phyloP scores from a whole-genome alignment of 2,888 invertebrate genomes.

The Megaustenia siamemsis region DNA sequence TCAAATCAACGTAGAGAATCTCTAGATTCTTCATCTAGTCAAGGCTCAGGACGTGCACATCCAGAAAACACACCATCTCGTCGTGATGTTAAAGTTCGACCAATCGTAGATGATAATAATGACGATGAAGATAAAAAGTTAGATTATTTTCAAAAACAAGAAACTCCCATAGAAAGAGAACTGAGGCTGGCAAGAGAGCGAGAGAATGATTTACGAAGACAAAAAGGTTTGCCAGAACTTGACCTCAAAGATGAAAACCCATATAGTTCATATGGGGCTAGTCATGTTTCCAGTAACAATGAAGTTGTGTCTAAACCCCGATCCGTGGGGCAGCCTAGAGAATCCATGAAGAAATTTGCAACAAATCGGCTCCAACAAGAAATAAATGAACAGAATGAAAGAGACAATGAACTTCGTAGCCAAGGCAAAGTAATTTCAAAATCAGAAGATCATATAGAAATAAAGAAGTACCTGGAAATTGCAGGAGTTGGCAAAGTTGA shows the following conservation, averaged over 20 bases:
- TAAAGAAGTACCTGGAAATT: conserved; percentile 76
- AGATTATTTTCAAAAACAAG: conserved; percentile 62
- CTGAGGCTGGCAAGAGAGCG: conserved; percentile 82
- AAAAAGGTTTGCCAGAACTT: conserved; percentile 75
- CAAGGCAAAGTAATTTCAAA: conserved; percentile 83
- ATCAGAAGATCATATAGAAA: conserved; percentile 82
- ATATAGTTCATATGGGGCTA: conserved; percentile 37
- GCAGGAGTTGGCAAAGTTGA: conserved; percentile 61
- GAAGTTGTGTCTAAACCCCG: conserved; percentile 14
- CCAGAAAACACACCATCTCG: conserved; percentile 49
- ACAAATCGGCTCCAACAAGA: conserved; percentile 90
- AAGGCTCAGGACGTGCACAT: conserved; percentile 61
- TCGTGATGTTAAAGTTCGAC: conserved; percentile 42
- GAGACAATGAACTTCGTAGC: conserved; percentile 89
- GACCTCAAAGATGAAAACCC: conserved; percentile 33
- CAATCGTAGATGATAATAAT: conserved; percentile 13
- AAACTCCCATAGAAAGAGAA: conserved; percentile 83
- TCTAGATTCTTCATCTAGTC: conserved; percentile 65
- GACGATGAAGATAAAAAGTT: conserved; percentile 52
- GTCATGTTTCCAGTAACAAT: not conserved
- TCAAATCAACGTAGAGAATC: conserved; percentile 60
- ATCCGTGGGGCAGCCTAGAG: conserved; percentile 34
- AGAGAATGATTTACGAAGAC: conserved; percentile 81
- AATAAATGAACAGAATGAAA: conserved; percentile 90
- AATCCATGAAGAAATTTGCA: conserved; percentile 79